Conservation (phyloP, 2,797 vertebrate genomes). For the Darevskia mixta region DNA sequence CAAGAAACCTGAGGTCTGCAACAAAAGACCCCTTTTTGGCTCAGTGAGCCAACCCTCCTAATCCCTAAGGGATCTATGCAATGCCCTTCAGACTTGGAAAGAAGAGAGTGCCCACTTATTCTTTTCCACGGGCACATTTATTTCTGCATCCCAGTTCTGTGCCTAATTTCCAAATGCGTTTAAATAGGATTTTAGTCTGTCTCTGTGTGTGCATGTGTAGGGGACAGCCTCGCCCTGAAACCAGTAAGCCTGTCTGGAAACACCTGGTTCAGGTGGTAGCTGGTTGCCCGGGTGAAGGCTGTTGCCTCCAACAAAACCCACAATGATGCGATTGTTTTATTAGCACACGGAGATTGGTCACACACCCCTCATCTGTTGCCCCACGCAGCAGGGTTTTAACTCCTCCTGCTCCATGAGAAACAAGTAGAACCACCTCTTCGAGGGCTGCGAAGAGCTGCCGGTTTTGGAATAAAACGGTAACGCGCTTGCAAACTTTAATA, state of each 20-base stretch:
- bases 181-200: neutral
- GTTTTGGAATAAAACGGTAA: too few species aligned
- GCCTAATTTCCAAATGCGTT: too few species aligned
- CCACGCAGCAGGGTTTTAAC: conserved; percentile 19
- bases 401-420: neutral
- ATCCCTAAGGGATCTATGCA: neutral
- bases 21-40: too few species aligned
- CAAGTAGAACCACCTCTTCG: neutral
- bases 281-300: conserved; percentile 32
- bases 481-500: too few species aligned
- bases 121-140: too few species aligned
- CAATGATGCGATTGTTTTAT: neutral
- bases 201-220: neutral
- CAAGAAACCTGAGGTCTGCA: too few species aligned
- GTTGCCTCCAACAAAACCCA: conserved; percentile 25
- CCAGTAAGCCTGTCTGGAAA: neutral
- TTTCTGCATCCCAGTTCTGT: too few species aligned
- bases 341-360: neutral
- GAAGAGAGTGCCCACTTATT: too few species aligned
- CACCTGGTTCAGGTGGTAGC: conserved; percentile 28
- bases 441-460: neutral
- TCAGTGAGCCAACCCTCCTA: too few species aligned
- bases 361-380: conserved; percentile 17
- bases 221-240: neutral
- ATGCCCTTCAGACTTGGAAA: neutral